These are phyloP conservation scores for Colletes latitarsis DNA, from an alignment of 1,140 invertebrate genomes.

Conservation along the genomic window DNA sequence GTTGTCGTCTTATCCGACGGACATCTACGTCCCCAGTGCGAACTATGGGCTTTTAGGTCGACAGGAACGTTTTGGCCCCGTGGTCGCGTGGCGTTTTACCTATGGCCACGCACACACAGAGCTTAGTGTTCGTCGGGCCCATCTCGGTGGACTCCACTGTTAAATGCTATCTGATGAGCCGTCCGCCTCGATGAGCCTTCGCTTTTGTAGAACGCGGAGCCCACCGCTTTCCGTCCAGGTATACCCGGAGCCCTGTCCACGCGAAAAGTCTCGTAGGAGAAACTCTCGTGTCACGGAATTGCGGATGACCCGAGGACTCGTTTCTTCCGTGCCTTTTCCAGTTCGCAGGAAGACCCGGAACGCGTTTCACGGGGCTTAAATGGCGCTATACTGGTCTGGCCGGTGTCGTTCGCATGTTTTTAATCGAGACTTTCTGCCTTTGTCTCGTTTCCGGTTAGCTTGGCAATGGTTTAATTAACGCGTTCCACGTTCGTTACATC, in stretches of 20 bases:
- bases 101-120: slow-evolving; percentile 43
- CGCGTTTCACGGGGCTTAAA: slow-evolving; percentile 1
- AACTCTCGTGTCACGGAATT: slow-evolving; percentile 27
- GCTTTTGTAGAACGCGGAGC: neutral
- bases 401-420: neutral
- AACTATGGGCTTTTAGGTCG: slow-evolving; percentile 77
- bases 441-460: neutral
- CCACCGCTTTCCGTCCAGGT: slow-evolving; percentile 16
- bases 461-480: neutral
- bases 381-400: neutral
- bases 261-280: neutral
- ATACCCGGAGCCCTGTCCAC: neutral
- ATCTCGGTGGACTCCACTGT: slow-evolving; percentile 45
- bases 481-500: neutral
- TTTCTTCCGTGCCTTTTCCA: neutral
- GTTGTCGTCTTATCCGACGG: slow-evolving; percentile 73
- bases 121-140: too few relatives aligned
- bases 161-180: slow-evolving; percentile 78
- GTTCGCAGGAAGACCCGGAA: neutral
- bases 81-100: slow-evolving; percentile 79
- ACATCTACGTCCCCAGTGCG: slow-evolving; percentile 74
- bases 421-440: neutral
- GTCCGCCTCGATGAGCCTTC: slow-evolving; percentile 62
- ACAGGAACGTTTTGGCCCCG: slow-evolving; percentile 65
- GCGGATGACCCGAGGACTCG: slow-evolving; percentile 1